Percentiles rank a stretch among this genome's conserved stretches.
phyloP scores from a whole-genome alignment of 2,888 invertebrate species.

The Malthinus seriepunctatus region DNA sequence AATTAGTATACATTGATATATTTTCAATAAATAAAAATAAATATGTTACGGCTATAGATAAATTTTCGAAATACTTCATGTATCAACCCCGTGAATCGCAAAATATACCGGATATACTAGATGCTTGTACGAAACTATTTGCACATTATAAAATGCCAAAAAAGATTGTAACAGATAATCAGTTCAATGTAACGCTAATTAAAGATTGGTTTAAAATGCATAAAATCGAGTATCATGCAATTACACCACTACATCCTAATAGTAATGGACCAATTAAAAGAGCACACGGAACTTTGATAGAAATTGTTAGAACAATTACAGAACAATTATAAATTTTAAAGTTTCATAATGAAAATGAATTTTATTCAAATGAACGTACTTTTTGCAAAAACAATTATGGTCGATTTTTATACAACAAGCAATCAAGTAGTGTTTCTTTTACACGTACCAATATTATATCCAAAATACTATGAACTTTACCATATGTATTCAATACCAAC shows the following conservation, averaged over 20 bases:
- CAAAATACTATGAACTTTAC: too few relatives aligned
- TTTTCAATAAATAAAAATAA: neutral
- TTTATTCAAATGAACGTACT: too few relatives aligned
- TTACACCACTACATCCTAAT: conserved; percentile 2
- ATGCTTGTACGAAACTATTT: conserved; percentile 1
- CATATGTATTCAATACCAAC: too few relatives aligned
- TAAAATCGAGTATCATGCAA: neutral
- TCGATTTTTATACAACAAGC: too few relatives aligned
- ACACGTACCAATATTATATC: too few relatives aligned
- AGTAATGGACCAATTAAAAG: conserved; percentile 5
- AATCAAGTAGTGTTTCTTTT: too few relatives aligned
- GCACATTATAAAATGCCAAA: conserved; percentile 5
- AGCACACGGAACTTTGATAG: neutral
- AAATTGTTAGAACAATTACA: neutral
- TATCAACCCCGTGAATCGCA: neutral
- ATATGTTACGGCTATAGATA: neutral
- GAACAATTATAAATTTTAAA: too few relatives aligned
- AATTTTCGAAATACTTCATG: neutral
- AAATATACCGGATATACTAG: neutral
- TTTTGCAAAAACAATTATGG: too few relatives aligned
- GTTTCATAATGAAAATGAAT: too few relatives aligned
- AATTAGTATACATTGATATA: neutral
- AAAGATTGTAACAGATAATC: neutral
- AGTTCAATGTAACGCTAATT: neutral
- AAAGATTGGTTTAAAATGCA: conserved; percentile 5